phyloP scores from a whole-genome alignment of 2,113 vertebrate species.

The Leptocoma aspasia region DNA sequence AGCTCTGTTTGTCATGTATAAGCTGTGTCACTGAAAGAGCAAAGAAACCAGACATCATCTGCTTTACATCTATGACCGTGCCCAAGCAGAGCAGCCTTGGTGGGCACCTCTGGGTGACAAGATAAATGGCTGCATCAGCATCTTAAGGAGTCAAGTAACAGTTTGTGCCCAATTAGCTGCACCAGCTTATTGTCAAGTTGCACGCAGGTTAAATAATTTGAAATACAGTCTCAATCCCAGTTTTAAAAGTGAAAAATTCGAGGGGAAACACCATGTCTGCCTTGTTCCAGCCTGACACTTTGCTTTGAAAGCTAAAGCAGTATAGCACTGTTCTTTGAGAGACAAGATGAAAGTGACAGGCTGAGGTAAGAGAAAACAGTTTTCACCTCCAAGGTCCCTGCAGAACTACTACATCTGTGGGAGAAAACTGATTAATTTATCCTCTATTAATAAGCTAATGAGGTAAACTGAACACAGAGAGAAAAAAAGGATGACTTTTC shows the following conservation, averaged over 20 bases:
- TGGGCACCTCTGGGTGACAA: neutral
- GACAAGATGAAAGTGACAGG: neutral
- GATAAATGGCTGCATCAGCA: neutral
- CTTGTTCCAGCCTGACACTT: neutral
- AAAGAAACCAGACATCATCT: neutral
- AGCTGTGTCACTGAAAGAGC: neutral
- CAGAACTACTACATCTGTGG: neutral
- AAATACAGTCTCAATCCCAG: neutral
- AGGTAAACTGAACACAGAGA: neutral
- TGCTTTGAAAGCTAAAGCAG: neutral
- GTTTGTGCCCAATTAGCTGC: neutral
- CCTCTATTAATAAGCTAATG: neutral
- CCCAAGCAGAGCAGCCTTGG: neutral
- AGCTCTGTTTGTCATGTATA: neutral
- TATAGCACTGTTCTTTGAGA: neutral
- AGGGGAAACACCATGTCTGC: neutral
- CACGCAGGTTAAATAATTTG: neutral
- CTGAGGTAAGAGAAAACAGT: neutral
- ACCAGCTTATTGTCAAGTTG: neutral
- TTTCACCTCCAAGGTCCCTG: neutral
- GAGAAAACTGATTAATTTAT: neutral
- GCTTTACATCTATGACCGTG: rapidly evolving
- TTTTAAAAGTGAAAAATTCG: neutral
- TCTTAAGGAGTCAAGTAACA: neutral
- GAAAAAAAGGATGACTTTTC: neutral